Conservation (phyloP, 2,797 vertebrate genomes). For the Nyctibius grandis region DNA sequence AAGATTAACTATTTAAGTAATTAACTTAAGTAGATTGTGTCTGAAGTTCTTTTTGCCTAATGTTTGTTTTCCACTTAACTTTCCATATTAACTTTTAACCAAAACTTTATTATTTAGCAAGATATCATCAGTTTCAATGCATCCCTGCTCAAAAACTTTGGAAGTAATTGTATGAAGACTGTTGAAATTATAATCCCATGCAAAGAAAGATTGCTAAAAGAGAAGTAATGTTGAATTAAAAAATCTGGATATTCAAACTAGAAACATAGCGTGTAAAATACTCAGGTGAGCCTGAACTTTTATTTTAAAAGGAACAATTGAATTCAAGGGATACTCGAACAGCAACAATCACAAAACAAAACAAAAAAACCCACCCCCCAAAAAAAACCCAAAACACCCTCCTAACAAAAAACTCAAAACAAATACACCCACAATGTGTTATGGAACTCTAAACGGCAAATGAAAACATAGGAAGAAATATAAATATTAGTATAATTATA, state of each 20-base stretch:
- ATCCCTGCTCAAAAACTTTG: not conserved
- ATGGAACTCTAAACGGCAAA: not conserved
- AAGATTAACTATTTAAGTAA: not conserved
- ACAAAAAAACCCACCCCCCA: accelerated
- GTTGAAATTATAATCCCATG: not conserved
- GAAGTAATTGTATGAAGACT: not conserved
- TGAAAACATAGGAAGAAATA: not conserved
- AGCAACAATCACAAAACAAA: not conserved
- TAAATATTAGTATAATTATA: not conserved
- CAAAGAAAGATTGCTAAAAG: not conserved
- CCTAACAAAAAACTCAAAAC: not conserved
- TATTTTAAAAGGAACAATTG: not conserved
- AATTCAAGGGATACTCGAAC: not conserved
- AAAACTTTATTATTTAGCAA: not conserved
- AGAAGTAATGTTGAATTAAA: not conserved
- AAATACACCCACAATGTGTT: not conserved
- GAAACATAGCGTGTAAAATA: not conserved
- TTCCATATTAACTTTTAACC: not conserved
- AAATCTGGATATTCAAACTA: not conserved
- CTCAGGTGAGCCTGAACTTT: not conserved
- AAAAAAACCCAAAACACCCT: accelerated
- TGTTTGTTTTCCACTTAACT: not conserved
- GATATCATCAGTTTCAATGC: not conserved
- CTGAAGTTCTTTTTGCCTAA: not conserved
- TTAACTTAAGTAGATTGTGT: not conserved